Evolutionary conservation across 2,888 invertebrate species (phyloP).

Genomic region (Anaspis maculata): DNA sequence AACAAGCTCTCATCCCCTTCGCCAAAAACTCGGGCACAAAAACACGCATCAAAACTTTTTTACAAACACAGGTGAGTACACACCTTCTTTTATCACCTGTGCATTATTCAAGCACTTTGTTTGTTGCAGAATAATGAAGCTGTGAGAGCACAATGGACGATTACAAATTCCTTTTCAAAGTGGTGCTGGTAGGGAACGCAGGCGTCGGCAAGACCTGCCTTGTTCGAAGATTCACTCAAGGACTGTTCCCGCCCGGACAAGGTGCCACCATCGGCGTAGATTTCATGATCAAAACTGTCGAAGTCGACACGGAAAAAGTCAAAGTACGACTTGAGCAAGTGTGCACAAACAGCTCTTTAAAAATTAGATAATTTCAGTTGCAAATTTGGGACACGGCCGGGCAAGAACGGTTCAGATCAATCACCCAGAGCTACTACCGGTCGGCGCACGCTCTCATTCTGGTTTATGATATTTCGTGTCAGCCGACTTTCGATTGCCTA

Average conservation of each 20-base stretch:
- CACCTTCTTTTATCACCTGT: no score
- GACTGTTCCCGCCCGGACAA: conserved; percentile 95
- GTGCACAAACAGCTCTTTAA: conserved; percentile 7
- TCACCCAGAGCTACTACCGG: conserved; percentile 95
- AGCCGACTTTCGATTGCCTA: conserved; percentile 94
- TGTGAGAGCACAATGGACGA: conserved; percentile 95
- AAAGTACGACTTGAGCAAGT: conserved; percentile 55
- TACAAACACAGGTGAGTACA: no score
- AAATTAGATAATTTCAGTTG: conserved; percentile 58
- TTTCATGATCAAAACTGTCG: conserved; percentile 99
- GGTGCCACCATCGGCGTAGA: conserved; percentile 98
- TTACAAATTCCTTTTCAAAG: conserved; percentile 98
- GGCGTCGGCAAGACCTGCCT: conserved; percentile 98
- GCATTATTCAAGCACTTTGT: no score
- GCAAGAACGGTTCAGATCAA: conserved; percentile 92
- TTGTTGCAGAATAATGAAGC: no score
- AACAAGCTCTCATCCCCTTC: no score
- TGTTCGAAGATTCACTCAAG: conserved; percentile 94
- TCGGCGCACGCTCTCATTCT: conserved; percentile 95
- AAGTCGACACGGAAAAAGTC: conserved; percentile 91
- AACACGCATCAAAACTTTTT: no score
- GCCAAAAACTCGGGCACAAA: no score
- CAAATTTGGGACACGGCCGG: conserved; percentile 99
- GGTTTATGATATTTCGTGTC: conserved; percentile 95
- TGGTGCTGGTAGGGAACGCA: conserved; percentile 95